A percentile compares a stretch with the other conserved stretches of the same genome.
Conservation (phyloP, 2,888 invertebrate species). For the Metopia argyrocephala region DNA sequence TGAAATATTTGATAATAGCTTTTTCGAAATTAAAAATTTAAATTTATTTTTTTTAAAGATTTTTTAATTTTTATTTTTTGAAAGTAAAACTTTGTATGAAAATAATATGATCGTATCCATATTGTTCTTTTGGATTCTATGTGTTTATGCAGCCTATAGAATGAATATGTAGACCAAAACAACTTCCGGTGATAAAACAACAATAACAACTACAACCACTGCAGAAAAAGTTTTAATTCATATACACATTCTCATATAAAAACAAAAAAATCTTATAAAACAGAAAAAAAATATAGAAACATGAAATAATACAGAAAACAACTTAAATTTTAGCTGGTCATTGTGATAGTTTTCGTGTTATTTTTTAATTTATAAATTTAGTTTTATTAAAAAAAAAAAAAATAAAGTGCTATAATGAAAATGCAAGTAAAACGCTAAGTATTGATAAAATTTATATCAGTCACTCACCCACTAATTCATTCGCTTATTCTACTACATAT, state of each 20-base stretch:
- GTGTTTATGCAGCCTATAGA: slow-evolving; percentile 2
- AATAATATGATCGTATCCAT: background rate
- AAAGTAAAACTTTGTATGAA: background rate
- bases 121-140: background rate
- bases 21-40: no score
- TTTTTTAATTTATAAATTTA: slow-evolving; percentile 25
- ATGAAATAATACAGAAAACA: background rate
- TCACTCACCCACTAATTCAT: background rate
- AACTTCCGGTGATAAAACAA: slow-evolving; percentile 68
- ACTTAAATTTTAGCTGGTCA: slow-evolving; percentile 34
- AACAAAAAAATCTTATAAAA: background rate
- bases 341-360: slow-evolving; percentile 23
- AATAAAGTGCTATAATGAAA: background rate
- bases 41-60: no score
- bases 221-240: slow-evolving; percentile 1
- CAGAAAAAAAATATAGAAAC: background rate
- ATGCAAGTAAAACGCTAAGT: background rate
- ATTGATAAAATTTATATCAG: slow-evolving; percentile 38
- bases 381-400: slow-evolving; percentile 8
- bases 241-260: no score
- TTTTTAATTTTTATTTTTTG: background rate
- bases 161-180: slow-evolving; percentile 63
- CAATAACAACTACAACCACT: slow-evolving; percentile 40
- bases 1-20: no score
- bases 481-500: background rate